Percentiles rank a stretch among this genome's conserved stretches.
Conservation (phyloP, 2,888 invertebrate species). For the Rhyacophila evoluta region DNA sequence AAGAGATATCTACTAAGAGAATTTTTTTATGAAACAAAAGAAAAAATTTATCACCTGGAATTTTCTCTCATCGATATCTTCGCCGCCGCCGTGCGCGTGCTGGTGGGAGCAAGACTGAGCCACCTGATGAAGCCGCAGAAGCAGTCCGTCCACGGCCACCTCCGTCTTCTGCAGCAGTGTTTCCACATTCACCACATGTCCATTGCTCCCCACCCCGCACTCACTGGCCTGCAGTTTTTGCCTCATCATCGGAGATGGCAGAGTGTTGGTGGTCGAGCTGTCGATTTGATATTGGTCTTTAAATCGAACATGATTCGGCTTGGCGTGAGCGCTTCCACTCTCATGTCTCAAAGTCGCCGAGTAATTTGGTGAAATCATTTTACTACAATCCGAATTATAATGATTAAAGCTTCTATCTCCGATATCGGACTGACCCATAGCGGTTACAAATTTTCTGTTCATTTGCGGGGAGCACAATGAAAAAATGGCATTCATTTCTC, state of each 20-base stretch:
- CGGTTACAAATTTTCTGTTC: slow-evolving; percentile 67
- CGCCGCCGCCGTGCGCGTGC: slow-evolving; percentile 81
- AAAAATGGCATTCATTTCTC: slow-evolving; percentile 64
- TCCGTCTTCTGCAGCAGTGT: slow-evolving; percentile 77
- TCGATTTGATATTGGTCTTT: slow-evolving; percentile 64
- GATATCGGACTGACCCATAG: slow-evolving; percentile 42
- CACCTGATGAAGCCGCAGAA: slow-evolving; percentile 77
- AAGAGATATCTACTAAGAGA: too few relatives aligned
- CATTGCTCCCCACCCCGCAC: slow-evolving; percentile 66
- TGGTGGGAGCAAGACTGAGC: slow-evolving; percentile 80
- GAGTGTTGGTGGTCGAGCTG: slow-evolving; percentile 67
- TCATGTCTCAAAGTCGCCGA: slow-evolving; percentile 59
- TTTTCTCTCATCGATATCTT: slow-evolving; percentile 80
- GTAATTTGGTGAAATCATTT: slow-evolving; percentile 34
- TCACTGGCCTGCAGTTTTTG: slow-evolving; percentile 53
- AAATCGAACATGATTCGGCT: slow-evolving; percentile 68
- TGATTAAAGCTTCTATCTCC: slow-evolving; percentile 42
- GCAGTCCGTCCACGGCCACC: slow-evolving; percentile 76
- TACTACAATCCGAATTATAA: slow-evolving; percentile 58
- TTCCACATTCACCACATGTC: slow-evolving; percentile 72
- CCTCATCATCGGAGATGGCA: slow-evolving; percentile 63
- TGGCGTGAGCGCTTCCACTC: slow-evolving; percentile 62
- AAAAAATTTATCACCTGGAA: slow-evolving; percentile 81
- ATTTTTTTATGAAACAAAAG: too few relatives aligned
- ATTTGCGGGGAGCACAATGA: slow-evolving; percentile 71